Base-by-base conservation (phyloP, 2,797 vertebrate genomes). In the Numenius phaeopus region DNA sequence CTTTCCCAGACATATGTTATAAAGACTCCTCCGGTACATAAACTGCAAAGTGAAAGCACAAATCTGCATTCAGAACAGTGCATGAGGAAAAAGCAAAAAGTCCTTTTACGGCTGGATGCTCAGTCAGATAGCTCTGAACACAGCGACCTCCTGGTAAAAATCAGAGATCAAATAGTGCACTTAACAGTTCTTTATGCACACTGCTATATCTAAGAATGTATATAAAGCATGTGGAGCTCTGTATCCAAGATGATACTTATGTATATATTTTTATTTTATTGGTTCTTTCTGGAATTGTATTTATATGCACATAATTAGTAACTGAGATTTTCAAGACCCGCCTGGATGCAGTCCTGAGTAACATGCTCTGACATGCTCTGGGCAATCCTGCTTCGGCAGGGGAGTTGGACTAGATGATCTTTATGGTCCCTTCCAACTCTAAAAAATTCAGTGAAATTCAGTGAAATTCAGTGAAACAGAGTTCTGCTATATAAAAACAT, bases 61-160 rank as follows among this genome's bases (percentile, higher is more conserved):
- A 96, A 94, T 81, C 49, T 86, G 64, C 20, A 55, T 27, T 59
- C 7, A 76, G 97, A 98, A 95, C 95, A 94, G 52, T 47, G 92
- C 75, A 66, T 19, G 47, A 97, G 96, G 90, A 98, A 98, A 89
- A 98, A 98, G 98, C 98, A 96, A 81, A 99, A 98, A 97, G 97
- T 94, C 78, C 52, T 97, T 64, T 83, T 99, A 30, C 98, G 98
- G 52, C 97, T 99, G 92, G 99, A 99, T 88, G 78, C 97, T 77
- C 99, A 98, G 81, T 99, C 99, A 47, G 99, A 99, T 95, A 99
- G 98, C 97, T 99, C 99, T n/a, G 99, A 99, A 62, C 97, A 98
- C 69, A 97, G 92, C 39, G 99, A 99, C 97, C 96, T 99, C 52
- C 94, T 99, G 98, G 99, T 99, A 98, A 98, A 90, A 88, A 87